These are phyloP conservation scores for Drosophila pseudotakahashii DNA, from an alignment of 2,888 invertebrate genomes.

Conservation along the genomic window DNA sequence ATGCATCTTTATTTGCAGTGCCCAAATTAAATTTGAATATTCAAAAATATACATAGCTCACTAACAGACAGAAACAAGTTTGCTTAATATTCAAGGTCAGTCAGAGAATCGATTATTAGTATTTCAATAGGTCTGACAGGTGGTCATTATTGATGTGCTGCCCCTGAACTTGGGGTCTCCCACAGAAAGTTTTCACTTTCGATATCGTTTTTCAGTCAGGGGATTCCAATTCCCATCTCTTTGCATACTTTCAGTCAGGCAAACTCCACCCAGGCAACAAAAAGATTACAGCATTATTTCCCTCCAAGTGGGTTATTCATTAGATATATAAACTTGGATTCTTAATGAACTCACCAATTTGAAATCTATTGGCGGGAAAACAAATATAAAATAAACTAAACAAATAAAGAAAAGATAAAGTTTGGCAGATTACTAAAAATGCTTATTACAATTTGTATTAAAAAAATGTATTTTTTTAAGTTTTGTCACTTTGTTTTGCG, in stretches of 20 bases:
- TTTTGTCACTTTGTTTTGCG: no score
- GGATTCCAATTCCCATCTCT: background rate
- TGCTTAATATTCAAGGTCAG: constrained; percentile 41
- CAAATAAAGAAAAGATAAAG: no score
- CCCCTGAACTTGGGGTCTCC: constrained; percentile 30
- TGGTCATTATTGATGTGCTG: constrained; percentile 13
- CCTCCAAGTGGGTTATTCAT: background rate
- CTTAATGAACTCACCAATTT: no score
- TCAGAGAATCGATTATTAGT: constrained; percentile 7
- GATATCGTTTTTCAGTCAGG: constrained; percentile 18
- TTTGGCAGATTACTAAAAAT: no score
- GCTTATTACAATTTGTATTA: no score
- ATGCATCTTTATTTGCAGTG: background rate
- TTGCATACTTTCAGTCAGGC: constrained; percentile 6
- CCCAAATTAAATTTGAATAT: background rate
- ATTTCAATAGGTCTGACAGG: background rate
- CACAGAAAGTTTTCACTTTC: constrained; percentile 29
- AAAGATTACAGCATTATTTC: no score
- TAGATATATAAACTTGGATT: background rate
- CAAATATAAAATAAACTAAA: no score
- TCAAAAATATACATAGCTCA: background rate
- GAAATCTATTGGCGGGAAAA: no score
- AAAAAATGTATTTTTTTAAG: no score
- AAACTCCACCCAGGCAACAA: background rate
- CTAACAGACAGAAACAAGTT: constrained; percentile 33